Evolutionary conservation across 2,797 vertebrate genomes (phyloP), one percentile per base, ranked within the genome.

Genomic region (Gouania willdenowi): DNA sequence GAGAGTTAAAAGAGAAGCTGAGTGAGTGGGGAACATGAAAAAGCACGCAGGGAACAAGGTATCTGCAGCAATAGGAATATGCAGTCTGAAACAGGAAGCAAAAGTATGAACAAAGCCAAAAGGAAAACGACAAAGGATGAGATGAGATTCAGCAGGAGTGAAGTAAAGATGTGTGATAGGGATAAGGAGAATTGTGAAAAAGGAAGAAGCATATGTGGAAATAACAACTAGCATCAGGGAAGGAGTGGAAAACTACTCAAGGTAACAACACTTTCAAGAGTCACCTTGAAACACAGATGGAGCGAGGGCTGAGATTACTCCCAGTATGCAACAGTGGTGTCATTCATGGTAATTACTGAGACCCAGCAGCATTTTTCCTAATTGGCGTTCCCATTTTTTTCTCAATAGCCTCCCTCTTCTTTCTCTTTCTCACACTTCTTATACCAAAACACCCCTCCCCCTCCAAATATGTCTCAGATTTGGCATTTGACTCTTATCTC

Each of bases 91-190:
- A 54, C 3, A 45, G 45, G 42, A 45, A 33, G 38, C 35, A 26
- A 48, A 47, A 27, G 35, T 53, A 35, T 29, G 41, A 49, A 39
- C 33, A 36, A 34, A 52, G 46, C 21, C 48, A 55, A 54, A 52
- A 6, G 8, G 28, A 15, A 29, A 49, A 50, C 47, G 53, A 41
- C 52, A 67, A 39, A 62, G 48, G 62, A 49, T 24, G 51, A 59
- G n/a, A n/a, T n/a, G n/a, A n/a, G n/a, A n/a, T n/a, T 66, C 23
- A 4, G 46, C 40, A 41, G 30, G 48, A 60, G 61, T 23, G 26
- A 54, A 49, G 60, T 67, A 51, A 75, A 66, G 52, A 60, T 43
- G 43, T 49, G 43, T 46, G 47, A 64, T 28, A 39, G 49, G 52
- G 64, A 43, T 39, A 48, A 50, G 64, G 8, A 4, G 51, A 13